Evolutionary conservation across 2,113 vertebrate species (phyloP).

Genomic region (Hypomesus transpacificus): DNA sequence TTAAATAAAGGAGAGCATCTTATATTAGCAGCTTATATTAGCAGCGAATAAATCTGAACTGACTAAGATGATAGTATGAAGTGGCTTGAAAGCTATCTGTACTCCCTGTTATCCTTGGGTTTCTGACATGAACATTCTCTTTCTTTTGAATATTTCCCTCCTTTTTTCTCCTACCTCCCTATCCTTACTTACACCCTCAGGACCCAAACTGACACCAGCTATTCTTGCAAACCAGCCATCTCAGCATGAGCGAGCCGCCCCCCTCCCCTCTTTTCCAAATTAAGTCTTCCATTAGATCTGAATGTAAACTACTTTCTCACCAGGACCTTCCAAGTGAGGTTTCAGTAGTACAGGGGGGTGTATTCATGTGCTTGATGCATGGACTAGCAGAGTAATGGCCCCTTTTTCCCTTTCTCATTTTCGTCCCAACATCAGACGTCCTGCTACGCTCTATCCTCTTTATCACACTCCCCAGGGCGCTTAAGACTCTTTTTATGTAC

Average conservation of each 20-base stretch:
- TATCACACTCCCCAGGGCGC: slow-evolving; percentile 12
- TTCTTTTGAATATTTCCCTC: no score
- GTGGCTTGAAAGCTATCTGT: no score
- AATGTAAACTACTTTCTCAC: background rate
- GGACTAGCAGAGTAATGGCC: no score
- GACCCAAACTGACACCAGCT: background rate
- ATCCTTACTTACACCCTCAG: background rate
- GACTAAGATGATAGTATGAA: no score
- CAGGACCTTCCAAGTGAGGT: background rate
- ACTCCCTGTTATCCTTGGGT: no score
- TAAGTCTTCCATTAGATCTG: background rate
- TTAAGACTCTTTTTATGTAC: slow-evolving; percentile 11
- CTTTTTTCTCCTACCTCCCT: no score
- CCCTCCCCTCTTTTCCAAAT: background rate
- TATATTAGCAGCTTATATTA: no score
- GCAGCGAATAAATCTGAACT: no score
- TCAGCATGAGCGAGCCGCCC: background rate
- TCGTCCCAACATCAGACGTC: slow-evolving; percentile 13
- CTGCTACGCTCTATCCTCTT: slow-evolving; percentile 1
- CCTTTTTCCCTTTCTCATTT: slow-evolving; percentile 6
- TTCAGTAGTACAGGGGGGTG: background rate
- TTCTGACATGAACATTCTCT: no score
- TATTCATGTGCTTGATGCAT: background rate
- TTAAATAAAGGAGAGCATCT: no score
- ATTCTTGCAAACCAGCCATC: background rate